Base-by-base conservation (phyloP, 2,888 invertebrate genomes). In the Himalopsyche japonica region DNA sequence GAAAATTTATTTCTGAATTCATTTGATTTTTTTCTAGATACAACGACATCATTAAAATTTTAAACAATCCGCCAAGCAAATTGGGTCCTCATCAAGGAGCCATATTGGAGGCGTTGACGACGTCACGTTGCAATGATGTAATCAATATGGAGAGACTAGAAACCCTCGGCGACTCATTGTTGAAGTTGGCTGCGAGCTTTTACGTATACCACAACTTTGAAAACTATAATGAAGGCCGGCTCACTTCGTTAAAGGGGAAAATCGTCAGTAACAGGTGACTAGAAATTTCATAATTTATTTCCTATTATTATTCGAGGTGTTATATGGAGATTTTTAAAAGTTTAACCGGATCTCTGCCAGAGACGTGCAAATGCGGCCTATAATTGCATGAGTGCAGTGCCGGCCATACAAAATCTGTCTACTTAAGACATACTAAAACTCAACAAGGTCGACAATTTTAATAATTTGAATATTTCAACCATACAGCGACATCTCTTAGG, bases 141-240 rank as follows among this genome's bases (percentile, higher is more conserved):
- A 94, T 97, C 87, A 94, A 97, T 89, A 90, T 97, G 88, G 98
- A 98, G 89, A 91, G 97, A 1, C 91, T 95, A 18, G 98, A 98
- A 90, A 97, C 97, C 0, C 93, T 98, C 4, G 98, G 98, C 0
- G 98, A 98, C 89, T 95, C 97, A 0, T 96, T 96, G 90, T 91
- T 98, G 8, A 98, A 98, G 91, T 95, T 95, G 88, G 94, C 95
- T 1, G 92, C 94, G 0, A 95, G 96, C 0, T 90, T 97, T 3
- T 96, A 94, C 89, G 91, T 98, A 27, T 96, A 93, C 89, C 93
- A 95, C 87, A 92, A 93, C 83, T 97, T 95, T 89, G 94, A 95
- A 0, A 89, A 90, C 0, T 93, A 93, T 70, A 94, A 95, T 88
- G 98, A 98, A 90, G 98, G 98, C 0, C 93, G 94, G 86, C 92